Base-by-base conservation (phyloP, 2,888 invertebrate species). In the Odontomyia ornata region DNA sequence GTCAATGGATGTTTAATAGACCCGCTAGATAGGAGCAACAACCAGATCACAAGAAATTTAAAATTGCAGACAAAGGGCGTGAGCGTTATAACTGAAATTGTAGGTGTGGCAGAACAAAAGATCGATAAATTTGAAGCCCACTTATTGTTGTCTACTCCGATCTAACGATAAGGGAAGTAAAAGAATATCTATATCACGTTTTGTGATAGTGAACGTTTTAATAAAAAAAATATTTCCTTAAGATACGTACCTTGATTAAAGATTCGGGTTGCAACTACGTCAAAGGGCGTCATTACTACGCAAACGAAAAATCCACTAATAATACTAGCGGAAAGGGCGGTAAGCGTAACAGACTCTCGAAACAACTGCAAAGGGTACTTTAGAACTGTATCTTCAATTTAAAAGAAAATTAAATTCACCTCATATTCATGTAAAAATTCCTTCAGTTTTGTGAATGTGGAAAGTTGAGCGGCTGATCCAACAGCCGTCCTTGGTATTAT, bases 211-310 rank as follows among this genome's bases (percentile, higher is more conserved):
- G n/a, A n/a, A n/a, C n/a, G n/a, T n/a, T n/a, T n/a, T n/a, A n/a
- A n/a, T n/a, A n/a, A n/a, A n/a, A n/a, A n/a, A n/a, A n/a, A n/a
- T n/a, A n/a, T n/a, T n/a, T n/a, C n/a, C n/a, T n/a, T n/a, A n/a
- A n/a, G n/a, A n/a, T n/a, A n/a, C n/a, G 36, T 69, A 69, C 94
- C 93, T 91, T 96, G 96, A 87, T 96, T 96, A 84, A 95, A 96
- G 78, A 96, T 89, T 80, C 96, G 89, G n/a, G 95, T 95, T 64
- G 95, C 91, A 80, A 94, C 89, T 43, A 96, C 93, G 85, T 97
- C 96, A 83, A 96, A 93, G 0, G 96, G 97, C 77, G 95, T 95
- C 90, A 96, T 93, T 79, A 90, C 89, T 0, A 93, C 81, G 4
- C 93, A 92, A 27, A 95, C 91, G 62, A 91, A 91, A 47, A 93